Percentiles rank a stretch among this genome's conserved stretches.
These are phyloP conservation scores for Holotrichia oblita DNA, from an alignment of 1,140 invertebrate species.

Conservation along the genomic window DNA sequence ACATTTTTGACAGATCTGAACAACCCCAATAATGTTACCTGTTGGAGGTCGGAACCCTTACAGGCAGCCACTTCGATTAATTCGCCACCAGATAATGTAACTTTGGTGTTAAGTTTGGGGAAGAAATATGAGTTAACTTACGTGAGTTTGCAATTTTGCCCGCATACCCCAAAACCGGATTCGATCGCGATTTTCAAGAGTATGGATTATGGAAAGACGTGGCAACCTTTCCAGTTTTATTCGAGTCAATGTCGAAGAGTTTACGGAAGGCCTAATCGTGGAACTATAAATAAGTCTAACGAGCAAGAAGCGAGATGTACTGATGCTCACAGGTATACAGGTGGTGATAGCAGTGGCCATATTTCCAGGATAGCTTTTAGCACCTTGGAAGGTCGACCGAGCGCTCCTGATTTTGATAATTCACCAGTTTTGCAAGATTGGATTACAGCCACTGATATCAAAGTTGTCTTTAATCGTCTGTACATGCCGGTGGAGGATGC, in stretches of 20 bases:
- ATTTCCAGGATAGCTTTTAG: conserved; percentile 91
- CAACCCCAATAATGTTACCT: conserved; percentile 96
- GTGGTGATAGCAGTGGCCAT: conserved; percentile 72
- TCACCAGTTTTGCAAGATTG: conserved; percentile 97
- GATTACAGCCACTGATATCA: conserved; percentile 98
- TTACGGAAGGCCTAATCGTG: conserved; percentile 82
- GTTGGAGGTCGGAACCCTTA: conserved; percentile 93
- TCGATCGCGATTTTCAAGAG: conserved; percentile 97
- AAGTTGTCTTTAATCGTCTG: conserved; percentile 90
- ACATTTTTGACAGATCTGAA: conserved; percentile 92
- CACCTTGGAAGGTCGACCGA: conserved; percentile 94
- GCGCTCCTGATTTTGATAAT: conserved; percentile 92
- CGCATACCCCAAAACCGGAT: conserved; percentile 87
- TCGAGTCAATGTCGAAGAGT: conserved; percentile 89
- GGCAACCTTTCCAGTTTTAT: conserved; percentile 96
- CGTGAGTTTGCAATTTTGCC: conserved; percentile 95
- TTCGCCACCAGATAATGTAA: conserved; percentile 86
- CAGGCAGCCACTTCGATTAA: conserved; percentile 71
- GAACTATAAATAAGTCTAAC: conserved; percentile 86
- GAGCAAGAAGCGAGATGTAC: conserved; percentile 94
- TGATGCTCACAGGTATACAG: conserved; percentile 82
- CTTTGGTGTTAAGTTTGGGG: conserved; percentile 86
- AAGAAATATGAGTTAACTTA: conserved; percentile 99
- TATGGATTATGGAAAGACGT: conserved; percentile 91
- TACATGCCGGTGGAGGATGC: conserved; percentile 70